A percentile compares a stretch with the other conserved stretches of the same genome.
Conservation (phyloP, 2,797 vertebrate species). For the Spinus olivaceus region DNA sequence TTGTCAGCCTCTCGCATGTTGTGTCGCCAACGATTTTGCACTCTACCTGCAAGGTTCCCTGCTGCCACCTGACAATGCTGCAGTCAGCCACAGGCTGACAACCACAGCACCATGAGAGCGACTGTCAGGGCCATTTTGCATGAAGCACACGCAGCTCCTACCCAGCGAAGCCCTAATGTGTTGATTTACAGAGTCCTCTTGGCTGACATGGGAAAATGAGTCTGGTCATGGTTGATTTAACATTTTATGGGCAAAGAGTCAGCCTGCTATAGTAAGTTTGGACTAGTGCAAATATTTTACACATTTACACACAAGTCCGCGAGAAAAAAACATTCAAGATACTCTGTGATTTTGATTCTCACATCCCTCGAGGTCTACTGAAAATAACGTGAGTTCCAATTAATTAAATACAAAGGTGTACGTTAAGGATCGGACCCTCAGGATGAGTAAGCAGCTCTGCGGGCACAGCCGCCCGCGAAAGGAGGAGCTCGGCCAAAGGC, state of each 20-base stretch:
- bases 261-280: constrained; percentile 26
- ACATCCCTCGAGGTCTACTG: not conserved
- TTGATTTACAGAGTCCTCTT: constrained; percentile 62
- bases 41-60: constrained; percentile 6
- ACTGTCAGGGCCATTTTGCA: constrained; percentile 53
- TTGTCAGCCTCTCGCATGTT: not conserved
- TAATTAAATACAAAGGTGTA: not conserved
- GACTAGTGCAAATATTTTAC: constrained; percentile 17
- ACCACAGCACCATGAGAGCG: not conserved
- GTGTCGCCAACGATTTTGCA: not conserved
- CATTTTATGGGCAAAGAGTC: constrained; percentile 56
- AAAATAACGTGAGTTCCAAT: not conserved
- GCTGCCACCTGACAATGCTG: not conserved
- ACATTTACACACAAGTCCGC: not conserved
- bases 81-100: not conserved
- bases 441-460: not conserved
- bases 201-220: constrained; percentile 64
- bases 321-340: not conserved
- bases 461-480: not conserved
- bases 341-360: not conserved
- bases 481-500: not conserved
- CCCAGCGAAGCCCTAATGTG: constrained; percentile 53
- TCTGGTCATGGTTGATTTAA: constrained; percentile 61
- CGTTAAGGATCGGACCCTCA: not conserved
- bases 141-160: constrained; percentile 38